Evolutionary conservation across 2,797 vertebrate genomes (phyloP).

Genomic region (Atherinosoma microstoma): DNA sequence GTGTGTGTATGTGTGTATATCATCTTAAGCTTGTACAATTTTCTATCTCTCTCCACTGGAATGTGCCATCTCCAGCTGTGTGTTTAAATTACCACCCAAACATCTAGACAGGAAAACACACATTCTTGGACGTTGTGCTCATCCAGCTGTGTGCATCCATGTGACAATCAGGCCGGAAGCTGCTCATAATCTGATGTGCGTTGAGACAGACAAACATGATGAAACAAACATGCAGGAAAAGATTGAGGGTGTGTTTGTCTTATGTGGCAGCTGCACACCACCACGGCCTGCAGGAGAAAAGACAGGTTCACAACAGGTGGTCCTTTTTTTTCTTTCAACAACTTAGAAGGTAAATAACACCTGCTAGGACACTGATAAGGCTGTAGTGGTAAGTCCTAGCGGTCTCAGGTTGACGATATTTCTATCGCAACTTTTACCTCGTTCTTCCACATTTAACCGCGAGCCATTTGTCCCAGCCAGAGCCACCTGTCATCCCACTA

Average conservation of each 20-base stretch:
- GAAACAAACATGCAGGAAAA: slow-evolving; percentile 30
- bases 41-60: slow-evolving; percentile 43
- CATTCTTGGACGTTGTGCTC: slow-evolving; percentile 50
- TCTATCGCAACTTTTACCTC: no score
- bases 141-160: slow-evolving; percentile 22
- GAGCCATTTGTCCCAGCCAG: no score
- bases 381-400: no score
- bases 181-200: slow-evolving; percentile 39
- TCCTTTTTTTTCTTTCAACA: no score
- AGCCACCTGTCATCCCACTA: no score
- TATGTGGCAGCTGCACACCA: no score
- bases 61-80: slow-evolving; percentile 57
- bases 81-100: slow-evolving; percentile 57
- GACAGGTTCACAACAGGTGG: no score
- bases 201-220: slow-evolving; percentile 30
- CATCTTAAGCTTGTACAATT: not conserved
- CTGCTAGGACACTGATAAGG: no score
- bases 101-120: slow-evolving; percentile 56
- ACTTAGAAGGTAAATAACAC: no score
- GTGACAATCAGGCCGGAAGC: slow-evolving; percentile 40
- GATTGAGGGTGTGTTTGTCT: slow-evolving; percentile 17
- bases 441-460: no score
- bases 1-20: not conserved
- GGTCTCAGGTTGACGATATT: no score
- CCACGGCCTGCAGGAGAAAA: no score